phyloP scores from a whole-genome alignment of 2,888 invertebrate species.

The Trissoscelio sp. region DNA sequence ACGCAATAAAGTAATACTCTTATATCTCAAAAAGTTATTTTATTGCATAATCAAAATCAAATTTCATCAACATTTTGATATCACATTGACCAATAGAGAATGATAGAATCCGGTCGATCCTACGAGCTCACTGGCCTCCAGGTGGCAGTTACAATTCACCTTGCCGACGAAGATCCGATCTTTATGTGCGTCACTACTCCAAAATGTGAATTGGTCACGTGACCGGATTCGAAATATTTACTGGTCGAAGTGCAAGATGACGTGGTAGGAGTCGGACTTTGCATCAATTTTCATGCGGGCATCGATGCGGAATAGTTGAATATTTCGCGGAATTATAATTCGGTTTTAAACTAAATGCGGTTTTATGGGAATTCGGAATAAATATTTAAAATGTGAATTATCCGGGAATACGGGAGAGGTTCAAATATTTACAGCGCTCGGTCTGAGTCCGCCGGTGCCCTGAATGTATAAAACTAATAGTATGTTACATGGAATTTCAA shows the following conservation, averaged over 20 bases:
- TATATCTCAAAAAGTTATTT: too few species aligned
- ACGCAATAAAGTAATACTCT: too few species aligned
- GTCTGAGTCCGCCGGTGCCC: constrained; percentile 15
- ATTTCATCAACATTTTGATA: too few species aligned
- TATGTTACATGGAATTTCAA: constrained; percentile 53
- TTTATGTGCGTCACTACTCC: constrained; percentile 20
- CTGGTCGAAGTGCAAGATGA: constrained; percentile 15
- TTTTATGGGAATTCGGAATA: constrained; percentile 53
- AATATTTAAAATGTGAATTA: constrained; percentile 61
- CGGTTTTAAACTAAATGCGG: constrained; percentile 54
- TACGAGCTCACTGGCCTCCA: constrained; percentile 36
- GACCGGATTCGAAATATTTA: constrained; percentile 44
- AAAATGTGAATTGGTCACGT: constrained; percentile 45
- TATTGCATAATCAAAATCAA: too few species aligned
- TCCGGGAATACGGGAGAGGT: constrained; percentile 38
- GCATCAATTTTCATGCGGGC: constrained; percentile 24
- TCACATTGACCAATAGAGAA: neutral
- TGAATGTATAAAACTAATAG: constrained; percentile 59
- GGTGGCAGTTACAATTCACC: constrained; percentile 48
- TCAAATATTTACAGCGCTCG: constrained; percentile 46
- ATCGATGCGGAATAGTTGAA: constrained; percentile 42
- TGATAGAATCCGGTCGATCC: constrained; percentile 13
- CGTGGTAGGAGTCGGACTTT: constrained; percentile 5
- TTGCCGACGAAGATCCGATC: constrained; percentile 12
- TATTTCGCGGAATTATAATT: constrained; percentile 56